Percentiles rank a stretch among this genome's conserved stretches.
These are phyloP conservation scores for Meandrusa payeni DNA, from an alignment of 2,888 invertebrate genomes.

Conservation along the genomic window DNA sequence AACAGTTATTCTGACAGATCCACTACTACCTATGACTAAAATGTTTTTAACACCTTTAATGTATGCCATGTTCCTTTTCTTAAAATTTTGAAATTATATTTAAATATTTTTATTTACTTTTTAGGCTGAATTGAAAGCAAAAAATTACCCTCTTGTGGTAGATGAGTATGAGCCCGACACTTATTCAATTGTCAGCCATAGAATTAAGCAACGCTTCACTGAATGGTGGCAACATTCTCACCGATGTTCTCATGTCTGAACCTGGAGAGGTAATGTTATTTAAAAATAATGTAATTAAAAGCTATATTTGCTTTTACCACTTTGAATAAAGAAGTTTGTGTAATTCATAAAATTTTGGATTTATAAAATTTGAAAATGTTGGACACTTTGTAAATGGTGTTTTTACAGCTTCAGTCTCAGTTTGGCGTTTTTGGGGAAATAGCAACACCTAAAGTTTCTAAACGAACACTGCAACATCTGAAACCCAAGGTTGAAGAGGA, in stretches of 20 bases:
- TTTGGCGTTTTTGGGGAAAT: constrained; percentile 58
- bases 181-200: constrained; percentile 78
- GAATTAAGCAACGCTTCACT: constrained; percentile 82
- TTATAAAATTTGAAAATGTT: no score
- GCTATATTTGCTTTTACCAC: no score
- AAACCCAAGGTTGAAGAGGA: constrained; percentile 79
- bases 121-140: constrained; percentile 66
- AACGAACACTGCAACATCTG: constrained; percentile 49
- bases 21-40: no score
- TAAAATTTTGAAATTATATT: not conserved
- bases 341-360: no score
- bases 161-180: constrained; percentile 84
- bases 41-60: no score
- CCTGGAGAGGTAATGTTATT: constrained; percentile 79
- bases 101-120: constrained; percentile 32
- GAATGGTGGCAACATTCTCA: constrained; percentile 81
- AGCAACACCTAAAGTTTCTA: constrained; percentile 45
- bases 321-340: no score
- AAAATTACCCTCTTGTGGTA: constrained; percentile 79
- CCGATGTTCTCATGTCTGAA: constrained; percentile 83
- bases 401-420: constrained; percentile 58
- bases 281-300: no score
- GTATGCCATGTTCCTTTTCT: no score
- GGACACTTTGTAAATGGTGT: no score
- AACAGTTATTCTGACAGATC: no score